phyloP scores from a whole-genome alignment of 2,113 vertebrate species.

The Carassius gibelio region DNA sequence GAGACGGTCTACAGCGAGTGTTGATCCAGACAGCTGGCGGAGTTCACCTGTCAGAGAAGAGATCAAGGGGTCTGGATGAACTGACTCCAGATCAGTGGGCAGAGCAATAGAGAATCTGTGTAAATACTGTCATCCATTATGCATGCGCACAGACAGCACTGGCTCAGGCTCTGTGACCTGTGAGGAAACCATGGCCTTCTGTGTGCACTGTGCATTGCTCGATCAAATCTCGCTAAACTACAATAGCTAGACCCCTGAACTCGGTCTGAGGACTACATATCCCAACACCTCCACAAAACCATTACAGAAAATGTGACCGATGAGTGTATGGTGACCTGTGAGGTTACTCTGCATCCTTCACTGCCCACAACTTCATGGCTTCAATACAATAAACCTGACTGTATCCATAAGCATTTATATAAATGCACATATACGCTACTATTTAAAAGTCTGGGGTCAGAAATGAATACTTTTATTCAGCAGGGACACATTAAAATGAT shows the following conservation, averaged over 20 bases:
- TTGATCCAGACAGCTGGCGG: slow-evolving; percentile 6
- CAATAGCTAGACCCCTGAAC: slow-evolving; percentile 49
- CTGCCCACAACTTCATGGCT: neutral
- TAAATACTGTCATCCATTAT: slow-evolving; percentile 47
- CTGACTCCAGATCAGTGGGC: slow-evolving; percentile 30
- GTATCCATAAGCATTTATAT: neutral
- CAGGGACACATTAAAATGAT: neutral
- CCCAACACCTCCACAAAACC: slow-evolving; percentile 18
- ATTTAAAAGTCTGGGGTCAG: neutral
- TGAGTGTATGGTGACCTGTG: neutral
- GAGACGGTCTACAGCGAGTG: slow-evolving; percentile 1
- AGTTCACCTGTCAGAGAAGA: slow-evolving; percentile 38
- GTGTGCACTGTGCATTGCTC: slow-evolving; percentile 22
- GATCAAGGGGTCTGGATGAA: slow-evolving; percentile 35
- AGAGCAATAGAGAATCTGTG: slow-evolving; percentile 13
- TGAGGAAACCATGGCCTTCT: slow-evolving; percentile 20
- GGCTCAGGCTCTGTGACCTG: slow-evolving; percentile 39
- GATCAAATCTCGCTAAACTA: neutral
- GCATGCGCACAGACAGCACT: slow-evolving; percentile 30
- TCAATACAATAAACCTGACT: neutral
- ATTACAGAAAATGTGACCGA: slow-evolving; percentile 14
- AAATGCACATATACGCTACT: neutral
- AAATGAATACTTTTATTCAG: neutral
- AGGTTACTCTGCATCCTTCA: neutral
- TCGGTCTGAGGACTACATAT: slow-evolving; percentile 34